Percentiles rank a stretch among this genome's conserved stretches.
These are phyloP conservation scores for Coracias cyanogaster DNA, from an alignment of 2,797 vertebrate genomes.

Conservation along the genomic window DNA sequence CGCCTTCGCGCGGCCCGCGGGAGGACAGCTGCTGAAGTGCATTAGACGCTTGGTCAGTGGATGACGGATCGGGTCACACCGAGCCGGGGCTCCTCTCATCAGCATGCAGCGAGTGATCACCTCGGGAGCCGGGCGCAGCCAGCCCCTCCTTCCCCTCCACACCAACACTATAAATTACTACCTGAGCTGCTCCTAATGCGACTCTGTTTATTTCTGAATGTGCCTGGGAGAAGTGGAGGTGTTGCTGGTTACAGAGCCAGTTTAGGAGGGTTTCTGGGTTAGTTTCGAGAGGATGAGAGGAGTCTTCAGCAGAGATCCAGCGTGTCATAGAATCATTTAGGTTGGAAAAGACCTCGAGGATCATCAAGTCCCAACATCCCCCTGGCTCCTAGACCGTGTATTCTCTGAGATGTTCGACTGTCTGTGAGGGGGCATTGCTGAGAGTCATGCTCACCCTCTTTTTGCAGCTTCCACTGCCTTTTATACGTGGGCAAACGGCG, in stretches of 20 bases:
- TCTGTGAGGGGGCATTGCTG: neutral
- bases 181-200: neutral
- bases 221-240: neutral
- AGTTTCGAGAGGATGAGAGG: neutral
- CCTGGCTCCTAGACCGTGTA: no score
- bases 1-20: rapidly evolving
- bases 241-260: neutral
- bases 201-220: neutral
- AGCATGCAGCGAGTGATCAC: no score
- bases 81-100: rapidly evolving
- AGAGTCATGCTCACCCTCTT: neutral
- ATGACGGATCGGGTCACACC: rapidly evolving
- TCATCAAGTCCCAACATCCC: no score
- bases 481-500: neutral
- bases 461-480: neutral
- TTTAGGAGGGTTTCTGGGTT: neutral
- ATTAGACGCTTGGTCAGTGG: rapidly evolving
- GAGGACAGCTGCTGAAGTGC: neutral
- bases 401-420: neutral
- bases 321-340: neutral
- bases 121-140: neutral
- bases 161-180: neutral
- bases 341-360: no score
- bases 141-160: neutral
- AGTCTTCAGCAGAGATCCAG: neutral